Evolutionary conservation across 2,888 invertebrate species (phyloP), one percentile per base, ranked within the genome.

Genomic region (Fabriciana adippe): DNA sequence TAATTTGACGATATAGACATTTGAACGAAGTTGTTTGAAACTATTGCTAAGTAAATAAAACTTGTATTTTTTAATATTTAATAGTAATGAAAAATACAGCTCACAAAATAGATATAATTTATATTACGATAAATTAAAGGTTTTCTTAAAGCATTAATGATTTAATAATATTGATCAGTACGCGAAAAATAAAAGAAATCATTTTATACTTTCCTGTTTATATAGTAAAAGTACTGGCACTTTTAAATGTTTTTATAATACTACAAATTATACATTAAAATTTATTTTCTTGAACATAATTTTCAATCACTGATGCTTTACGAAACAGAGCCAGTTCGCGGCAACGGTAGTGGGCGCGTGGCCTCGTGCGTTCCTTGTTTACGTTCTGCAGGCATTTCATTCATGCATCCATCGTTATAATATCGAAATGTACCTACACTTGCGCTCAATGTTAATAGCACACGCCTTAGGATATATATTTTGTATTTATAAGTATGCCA

Each of bases 331-430:
- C n/a, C 65, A 62, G 55, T 59, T 64, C 64, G 63, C 63, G 71
- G 64, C 57, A 65, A 68, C 62, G 67, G 68, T 70, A 66, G 78
- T 75, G 75, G 75, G 73, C 74, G 73, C 76, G 72, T 74, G 74
- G 77, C 78, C 78, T 78, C 78, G 73, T 75, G 70, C 62, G 61
- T 64, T 66, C 75, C 73, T 80, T 83, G 82, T 83, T 83, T 83
- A 82, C 81, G 76, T 82, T 81, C 72, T 72, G 74, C 73, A 69
- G 71, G 73, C 79, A 78, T 78, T 81, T 77, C 81, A 82, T 83
- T 81, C 81, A 82, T 74, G 70, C 74, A 68, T 76, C 71, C 64
- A 74, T 74, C 67, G 69, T 72, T 73, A 72, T 63, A 66, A 72
- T 72, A 68, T 68, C 61, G 61, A 68, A 70, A 64, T 56, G 48